These are phyloP conservation scores for Ochropacha duplaris DNA, from an alignment of 2,888 invertebrate genomes.

Conservation along the genomic window DNA sequence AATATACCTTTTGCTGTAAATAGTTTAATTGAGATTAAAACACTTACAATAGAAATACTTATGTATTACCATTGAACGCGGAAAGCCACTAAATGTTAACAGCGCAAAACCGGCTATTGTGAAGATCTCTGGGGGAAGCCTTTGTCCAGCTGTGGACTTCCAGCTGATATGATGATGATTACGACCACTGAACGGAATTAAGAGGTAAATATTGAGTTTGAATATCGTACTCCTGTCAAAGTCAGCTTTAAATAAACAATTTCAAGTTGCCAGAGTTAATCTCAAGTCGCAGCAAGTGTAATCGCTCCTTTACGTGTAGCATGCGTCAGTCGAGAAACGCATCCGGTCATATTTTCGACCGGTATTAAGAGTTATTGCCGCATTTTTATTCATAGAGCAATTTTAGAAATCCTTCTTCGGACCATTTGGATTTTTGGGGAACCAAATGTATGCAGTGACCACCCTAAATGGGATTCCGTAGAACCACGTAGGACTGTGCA, in stretches of 20 bases:
- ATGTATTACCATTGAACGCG: too few species aligned
- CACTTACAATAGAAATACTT: too few species aligned
- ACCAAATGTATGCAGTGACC: conserved; percentile 19
- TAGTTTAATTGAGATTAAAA: too few species aligned
- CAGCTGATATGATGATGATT: too few species aligned
- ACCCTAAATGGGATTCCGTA: background rate
- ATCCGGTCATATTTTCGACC: conserved; percentile 68
- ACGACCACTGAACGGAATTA: too few species aligned
- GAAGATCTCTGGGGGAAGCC: too few species aligned
- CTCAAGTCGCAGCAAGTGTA: background rate
- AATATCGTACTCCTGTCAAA: too few species aligned
- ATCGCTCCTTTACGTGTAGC: conserved; percentile 30
- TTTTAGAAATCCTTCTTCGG: conserved; percentile 67
- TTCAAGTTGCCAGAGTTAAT: background rate
- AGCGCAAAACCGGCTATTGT: too few species aligned
- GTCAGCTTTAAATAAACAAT: background rate
- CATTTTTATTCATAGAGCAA: conserved; percentile 79
- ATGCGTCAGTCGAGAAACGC: conserved; percentile 59
- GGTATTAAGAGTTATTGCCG: conserved; percentile 73
- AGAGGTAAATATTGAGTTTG: too few species aligned
- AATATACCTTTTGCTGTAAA: too few species aligned
- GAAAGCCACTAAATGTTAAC: too few species aligned
- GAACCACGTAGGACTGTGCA: background rate
- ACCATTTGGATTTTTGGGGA: conserved; percentile 26
- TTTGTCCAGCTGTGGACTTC: too few species aligned